Evolutionary conservation across 2,888 invertebrate species (phyloP).

Genomic region (Drosophila anomalata): DNA sequence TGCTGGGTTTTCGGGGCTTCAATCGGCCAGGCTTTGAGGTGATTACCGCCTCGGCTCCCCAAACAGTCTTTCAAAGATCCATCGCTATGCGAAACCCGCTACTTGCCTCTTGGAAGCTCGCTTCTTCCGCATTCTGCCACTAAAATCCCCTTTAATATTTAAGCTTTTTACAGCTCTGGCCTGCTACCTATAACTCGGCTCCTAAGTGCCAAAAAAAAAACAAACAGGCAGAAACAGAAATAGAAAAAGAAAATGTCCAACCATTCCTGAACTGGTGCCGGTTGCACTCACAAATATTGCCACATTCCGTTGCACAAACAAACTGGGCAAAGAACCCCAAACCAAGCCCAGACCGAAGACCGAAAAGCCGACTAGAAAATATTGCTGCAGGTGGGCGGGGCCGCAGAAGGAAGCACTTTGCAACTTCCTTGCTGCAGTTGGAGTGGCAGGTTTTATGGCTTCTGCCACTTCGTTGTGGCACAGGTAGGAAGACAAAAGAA

Average conservation of each 20-base stretch:
- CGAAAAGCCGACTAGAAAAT: constrained; percentile 1
- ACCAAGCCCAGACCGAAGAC: neutral
- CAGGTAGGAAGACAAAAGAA: constrained; percentile 60
- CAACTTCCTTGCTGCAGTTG: constrained; percentile 39
- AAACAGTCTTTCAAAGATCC: neutral
- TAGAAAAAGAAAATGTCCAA: neutral
- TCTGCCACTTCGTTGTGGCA: constrained; percentile 38
- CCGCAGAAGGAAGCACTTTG: constrained; percentile 40
- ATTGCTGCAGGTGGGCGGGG: constrained; percentile 6
- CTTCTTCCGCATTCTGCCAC: too few relatives aligned
- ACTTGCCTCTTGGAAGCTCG: neutral
- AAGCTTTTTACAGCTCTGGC: constrained; percentile 1
- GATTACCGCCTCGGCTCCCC: neutral
- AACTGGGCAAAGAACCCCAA: constrained; percentile 2
- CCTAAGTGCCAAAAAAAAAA: constrained; percentile 1
- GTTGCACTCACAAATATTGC: constrained; percentile 25
- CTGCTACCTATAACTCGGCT: neutral
- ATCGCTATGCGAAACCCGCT: too few relatives aligned
- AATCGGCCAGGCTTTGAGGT: neutral
- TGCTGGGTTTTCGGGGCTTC: neutral
- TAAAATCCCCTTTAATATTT: neutral
- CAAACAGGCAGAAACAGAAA: neutral
- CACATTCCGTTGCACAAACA: constrained; percentile 10
- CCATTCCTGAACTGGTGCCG: constrained; percentile 11
- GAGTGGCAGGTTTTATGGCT: constrained; percentile 35